Base-by-base conservation (phyloP, 1,140 invertebrate genomes). In the Leucophenga varia region DNA sequence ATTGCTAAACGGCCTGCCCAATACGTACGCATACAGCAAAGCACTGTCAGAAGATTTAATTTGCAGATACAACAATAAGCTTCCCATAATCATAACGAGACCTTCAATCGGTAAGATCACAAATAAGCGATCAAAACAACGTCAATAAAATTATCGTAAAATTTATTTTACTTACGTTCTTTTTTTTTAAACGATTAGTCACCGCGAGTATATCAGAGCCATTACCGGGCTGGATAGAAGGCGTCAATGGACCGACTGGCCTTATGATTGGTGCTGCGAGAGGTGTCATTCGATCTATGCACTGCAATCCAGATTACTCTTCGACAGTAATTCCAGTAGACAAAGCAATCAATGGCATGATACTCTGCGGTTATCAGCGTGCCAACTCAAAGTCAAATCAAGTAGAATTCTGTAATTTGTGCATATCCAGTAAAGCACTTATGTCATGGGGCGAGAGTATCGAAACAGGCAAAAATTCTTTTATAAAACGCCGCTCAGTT, bases 201-300 rank as follows among this genome's bases (percentile, higher is more conserved):
- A 79, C 79, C 2, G 82, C 86, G 3, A 79, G 85, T 1, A 83
- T 80, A 77, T 84, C 84, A 54, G 86, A 89, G 59, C 88, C 88
- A 0, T 68, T 83, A 17, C 81, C 82, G 1, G 91, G 94, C 14
- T 98, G 94, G 94, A 87, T 97, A 12, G 94, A 97, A 69, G 97
- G 95, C 56, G 79, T 93, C 39, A 97, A 96, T 73, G 94, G 94
- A 21, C 91, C 93, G 1, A 94, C 92, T 35, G 93, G 88, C 3
- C 59, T 90, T 2, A 76, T 90, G 54, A 80, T 88, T 21, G 88
- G 83, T 0, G 86, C 84, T 47, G 90, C 90, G 36, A 93, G 92
- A 76, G 93, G 92, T 48, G 79, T 92, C 0, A 79, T 93, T 10
- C 79, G 84, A 3, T 81, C 85, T 2, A 87, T 93, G 83, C 68